Evolutionary conservation across 2,888 invertebrate genomes (phyloP).

Genomic region (Eudemis profundana): DNA sequence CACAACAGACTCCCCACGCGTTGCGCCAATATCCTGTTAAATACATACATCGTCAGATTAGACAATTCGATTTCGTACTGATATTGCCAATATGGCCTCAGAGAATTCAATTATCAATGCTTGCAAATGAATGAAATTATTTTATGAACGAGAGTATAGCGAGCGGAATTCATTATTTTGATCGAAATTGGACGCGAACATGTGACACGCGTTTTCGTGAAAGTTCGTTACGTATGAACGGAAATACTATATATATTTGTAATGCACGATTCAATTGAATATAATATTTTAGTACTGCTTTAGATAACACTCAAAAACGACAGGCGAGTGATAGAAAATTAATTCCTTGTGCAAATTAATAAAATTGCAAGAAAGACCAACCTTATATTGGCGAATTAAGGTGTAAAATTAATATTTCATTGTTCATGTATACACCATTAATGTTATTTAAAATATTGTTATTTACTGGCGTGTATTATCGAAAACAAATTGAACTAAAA

Average conservation of each 20-base stretch:
- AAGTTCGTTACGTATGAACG: neutral
- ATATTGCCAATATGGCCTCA: constrained; percentile 61
- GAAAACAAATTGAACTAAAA: too few relatives aligned
- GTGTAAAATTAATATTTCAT: too few relatives aligned
- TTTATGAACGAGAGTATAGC: constrained; percentile 7
- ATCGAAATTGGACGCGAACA: constrained; percentile 1
- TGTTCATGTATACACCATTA: too few relatives aligned
- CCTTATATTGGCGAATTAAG: too few relatives aligned
- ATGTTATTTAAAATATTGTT: too few relatives aligned
- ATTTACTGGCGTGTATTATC: too few relatives aligned
- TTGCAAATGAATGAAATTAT: constrained; percentile 43
- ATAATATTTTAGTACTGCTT: too few relatives aligned
- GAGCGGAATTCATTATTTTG: constrained; percentile 5
- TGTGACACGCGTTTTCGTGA: neutral
- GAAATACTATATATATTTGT: neutral
- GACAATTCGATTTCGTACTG: constrained; percentile 59
- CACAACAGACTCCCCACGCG: constrained; percentile 62
- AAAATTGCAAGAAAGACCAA: too few relatives aligned
- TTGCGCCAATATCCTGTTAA: constrained; percentile 63
- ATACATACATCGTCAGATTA: constrained; percentile 59
- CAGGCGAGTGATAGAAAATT: too few relatives aligned
- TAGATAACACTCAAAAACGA: too few relatives aligned
- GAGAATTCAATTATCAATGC: constrained; percentile 66
- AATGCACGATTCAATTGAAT: neutral
- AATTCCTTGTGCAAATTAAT: too few relatives aligned